phyloP scores from a whole-genome alignment of 2,888 invertebrate species.

The Timandra comae region DNA sequence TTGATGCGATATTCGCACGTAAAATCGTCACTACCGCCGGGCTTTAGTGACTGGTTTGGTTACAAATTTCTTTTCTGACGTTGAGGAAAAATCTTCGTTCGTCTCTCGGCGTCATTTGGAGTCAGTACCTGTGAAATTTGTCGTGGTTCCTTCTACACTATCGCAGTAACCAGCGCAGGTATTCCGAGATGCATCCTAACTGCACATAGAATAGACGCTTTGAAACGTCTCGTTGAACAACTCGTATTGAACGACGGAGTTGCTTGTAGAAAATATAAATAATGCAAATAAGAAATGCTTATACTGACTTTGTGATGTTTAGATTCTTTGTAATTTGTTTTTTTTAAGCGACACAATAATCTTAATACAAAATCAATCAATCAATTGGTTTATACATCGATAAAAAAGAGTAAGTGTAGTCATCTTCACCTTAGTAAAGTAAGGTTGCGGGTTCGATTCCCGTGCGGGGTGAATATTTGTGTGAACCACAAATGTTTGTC shows the following conservation, averaged over 20 bases:
- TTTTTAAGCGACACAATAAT: too few relatives aligned
- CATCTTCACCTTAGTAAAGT: too few relatives aligned
- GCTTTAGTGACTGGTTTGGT: conserved; percentile 49
- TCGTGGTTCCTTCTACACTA: conserved; percentile 38
- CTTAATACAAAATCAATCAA: too few relatives aligned
- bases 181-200: conserved; percentile 28
- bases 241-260: conserved; percentile 1
- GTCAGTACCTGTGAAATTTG: conserved; percentile 68
- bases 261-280: too few relatives aligned
- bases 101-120: conserved; percentile 45
- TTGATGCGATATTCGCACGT: conserved; percentile 27
- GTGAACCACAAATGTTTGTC: too few relatives aligned
- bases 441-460: too few relatives aligned
- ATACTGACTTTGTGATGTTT: too few relatives aligned
- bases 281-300: too few relatives aligned
- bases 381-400: too few relatives aligned
- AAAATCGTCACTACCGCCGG: conserved; percentile 36
- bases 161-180: conserved; percentile 3
- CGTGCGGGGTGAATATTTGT: too few relatives aligned
- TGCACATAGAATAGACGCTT: conserved; percentile 30
- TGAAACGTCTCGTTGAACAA: conserved; percentile 17
- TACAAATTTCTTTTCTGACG: conserved; percentile 50
- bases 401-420: too few relatives aligned
- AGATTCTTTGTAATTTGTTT: too few relatives aligned
- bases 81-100: conserved; percentile 52